phyloP scores from a whole-genome alignment of 2,888 invertebrate species.

The Tetramorium bicarinatum region DNA sequence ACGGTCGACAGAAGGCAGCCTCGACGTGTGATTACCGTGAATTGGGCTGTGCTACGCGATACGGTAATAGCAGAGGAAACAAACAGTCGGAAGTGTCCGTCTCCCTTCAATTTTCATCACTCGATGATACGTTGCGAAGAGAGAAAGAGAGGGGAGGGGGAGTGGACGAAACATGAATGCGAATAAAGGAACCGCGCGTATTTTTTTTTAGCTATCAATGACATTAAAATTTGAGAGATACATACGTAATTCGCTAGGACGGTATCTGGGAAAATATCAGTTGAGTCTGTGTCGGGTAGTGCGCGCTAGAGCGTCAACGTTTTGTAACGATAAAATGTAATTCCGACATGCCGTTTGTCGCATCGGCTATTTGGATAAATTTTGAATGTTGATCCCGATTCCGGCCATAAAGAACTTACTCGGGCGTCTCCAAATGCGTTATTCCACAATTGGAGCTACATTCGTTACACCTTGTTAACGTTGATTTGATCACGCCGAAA shows the following conservation, averaged over 20 bases:
- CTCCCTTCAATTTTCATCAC: conserved; percentile 24
- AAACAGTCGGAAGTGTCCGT: conserved; percentile 42
- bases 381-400: conserved; percentile 2
- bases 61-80: conserved; percentile 39
- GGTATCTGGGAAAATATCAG: neutral
- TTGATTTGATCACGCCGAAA: neutral
- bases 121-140: neutral
- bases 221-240: neutral
- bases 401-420: neutral
- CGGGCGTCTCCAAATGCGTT: neutral
- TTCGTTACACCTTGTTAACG: neutral
- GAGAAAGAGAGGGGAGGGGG: neutral
- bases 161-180: neutral
- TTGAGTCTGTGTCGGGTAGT: neutral
- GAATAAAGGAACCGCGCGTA: neutral
- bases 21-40: conserved; percentile 53
- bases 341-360: conserved; percentile 1
- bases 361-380: conserved; percentile 5
- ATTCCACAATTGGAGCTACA: neutral
- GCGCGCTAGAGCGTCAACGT: too few relatives aligned
- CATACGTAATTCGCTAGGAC: neutral
- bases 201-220: conserved; percentile 5
- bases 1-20: conserved; percentile 47
- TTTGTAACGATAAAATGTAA: neutral
- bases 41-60: conserved; percentile 49